Conservation (phyloP, 2,888 invertebrate genomes). For the Chironomus riparius region DNA sequence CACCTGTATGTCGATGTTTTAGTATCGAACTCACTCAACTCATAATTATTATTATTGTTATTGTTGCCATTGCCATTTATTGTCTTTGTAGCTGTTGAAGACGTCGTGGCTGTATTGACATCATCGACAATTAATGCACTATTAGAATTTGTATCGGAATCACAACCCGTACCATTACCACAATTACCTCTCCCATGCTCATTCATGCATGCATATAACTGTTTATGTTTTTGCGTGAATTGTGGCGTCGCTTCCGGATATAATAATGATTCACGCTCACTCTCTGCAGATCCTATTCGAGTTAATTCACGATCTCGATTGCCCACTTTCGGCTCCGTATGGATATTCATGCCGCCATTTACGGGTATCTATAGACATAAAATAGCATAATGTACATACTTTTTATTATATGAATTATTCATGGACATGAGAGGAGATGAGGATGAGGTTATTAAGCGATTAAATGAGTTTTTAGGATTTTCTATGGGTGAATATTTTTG, state of each 20-base stretch:
- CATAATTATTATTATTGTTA: conserved; percentile 48
- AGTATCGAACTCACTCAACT: conserved; percentile 61
- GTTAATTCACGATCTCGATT: conserved; percentile 32
- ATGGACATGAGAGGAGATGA: not conserved
- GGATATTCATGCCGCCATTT: conserved; percentile 31
- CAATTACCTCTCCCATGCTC: conserved; percentile 9
- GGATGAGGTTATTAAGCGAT: too few species aligned
- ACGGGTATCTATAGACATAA: conserved; percentile 27
- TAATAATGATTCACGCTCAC: conserved; percentile 32
- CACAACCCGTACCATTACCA: conserved; percentile 32
- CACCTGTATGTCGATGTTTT: conserved; percentile 33
- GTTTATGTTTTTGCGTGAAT: conserved; percentile 30
- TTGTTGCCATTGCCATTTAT: conserved; percentile 67
- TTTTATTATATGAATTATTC: not conserved
- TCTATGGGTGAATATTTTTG: too few species aligned
- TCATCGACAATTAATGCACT: conserved; percentile 48
- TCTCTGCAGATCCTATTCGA: conserved; percentile 32
- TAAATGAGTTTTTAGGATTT: too few species aligned
- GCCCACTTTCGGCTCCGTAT: conserved; percentile 32
- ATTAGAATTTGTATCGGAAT: conserved; percentile 50
- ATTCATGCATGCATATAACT: conserved; percentile 30
- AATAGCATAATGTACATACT: not conserved
- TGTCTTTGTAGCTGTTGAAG: conserved; percentile 47
- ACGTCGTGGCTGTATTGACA: conserved; percentile 36
- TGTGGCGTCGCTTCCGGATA: conserved; percentile 31